A percentile compares a stretch with the other conserved stretches of the same genome.
Conservation (phyloP, 2,113 vertebrate species). For the Lepidothrix coronata region DNA sequence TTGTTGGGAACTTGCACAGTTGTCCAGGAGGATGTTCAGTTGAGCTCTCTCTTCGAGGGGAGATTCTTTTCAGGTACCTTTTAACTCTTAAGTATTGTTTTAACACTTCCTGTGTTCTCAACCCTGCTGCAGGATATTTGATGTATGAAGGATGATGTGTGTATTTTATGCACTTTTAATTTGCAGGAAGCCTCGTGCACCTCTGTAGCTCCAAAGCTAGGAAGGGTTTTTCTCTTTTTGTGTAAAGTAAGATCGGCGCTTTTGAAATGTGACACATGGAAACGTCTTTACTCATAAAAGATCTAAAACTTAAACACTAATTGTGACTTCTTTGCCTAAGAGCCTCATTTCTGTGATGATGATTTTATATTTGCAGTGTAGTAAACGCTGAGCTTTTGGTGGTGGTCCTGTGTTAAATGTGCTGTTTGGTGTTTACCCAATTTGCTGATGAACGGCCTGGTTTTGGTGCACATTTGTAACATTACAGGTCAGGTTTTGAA, state of each 20-base stretch:
- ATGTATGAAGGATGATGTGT: constrained; percentile 30
- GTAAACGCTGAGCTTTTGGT: not conserved
- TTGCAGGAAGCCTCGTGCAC: not conserved
- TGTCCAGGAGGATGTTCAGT: constrained; percentile 29
- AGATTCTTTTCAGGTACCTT: constrained; percentile 39
- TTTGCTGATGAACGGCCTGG: not conserved
- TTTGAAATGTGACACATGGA: constrained; percentile 31
- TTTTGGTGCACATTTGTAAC: not conserved
- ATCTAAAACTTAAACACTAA: not conserved
- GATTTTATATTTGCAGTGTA: not conserved
- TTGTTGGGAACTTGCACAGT: constrained; percentile 21
- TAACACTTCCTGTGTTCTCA: not conserved
- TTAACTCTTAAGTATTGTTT: not conserved
- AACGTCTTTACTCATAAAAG: constrained; percentile 44
- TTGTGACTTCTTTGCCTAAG: not conserved
- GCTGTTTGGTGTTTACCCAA: not conserved
- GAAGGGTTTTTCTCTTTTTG: not conserved
- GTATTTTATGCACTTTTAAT: constrained; percentile 42
- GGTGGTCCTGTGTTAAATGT: not conserved
- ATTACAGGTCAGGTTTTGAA: not conserved
- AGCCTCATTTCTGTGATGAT: not conserved
- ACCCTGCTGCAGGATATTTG: not conserved
- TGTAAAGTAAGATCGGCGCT: not conserved
- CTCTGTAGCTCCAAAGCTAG: constrained; percentile 3
- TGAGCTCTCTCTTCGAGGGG: not conserved